phyloP scores from a whole-genome alignment of 2,888 invertebrate species.

The Petrolisthes cinctipes region DNA sequence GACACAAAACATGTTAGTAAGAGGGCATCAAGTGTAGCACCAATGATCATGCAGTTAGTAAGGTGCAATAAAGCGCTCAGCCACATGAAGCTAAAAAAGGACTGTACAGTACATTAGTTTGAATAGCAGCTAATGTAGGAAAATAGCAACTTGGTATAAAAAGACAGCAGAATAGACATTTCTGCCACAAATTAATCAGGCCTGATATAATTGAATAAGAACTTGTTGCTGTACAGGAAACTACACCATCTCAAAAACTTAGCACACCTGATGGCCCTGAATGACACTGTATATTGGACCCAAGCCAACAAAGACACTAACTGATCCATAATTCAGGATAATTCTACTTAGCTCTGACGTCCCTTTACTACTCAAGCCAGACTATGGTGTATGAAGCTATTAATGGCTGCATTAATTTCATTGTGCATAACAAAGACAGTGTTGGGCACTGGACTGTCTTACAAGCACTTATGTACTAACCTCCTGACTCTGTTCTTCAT shows the following conservation, averaged over 20 bases:
- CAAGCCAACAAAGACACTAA: slow-evolving; percentile 5
- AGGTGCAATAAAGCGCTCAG: slow-evolving; percentile 54
- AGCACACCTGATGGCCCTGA: not conserved
- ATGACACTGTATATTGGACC: slow-evolving; percentile 1
- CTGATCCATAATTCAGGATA: not conserved
- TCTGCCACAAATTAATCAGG: slow-evolving; percentile 26
- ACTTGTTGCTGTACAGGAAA: slow-evolving; percentile 19
- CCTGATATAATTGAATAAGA: slow-evolving; percentile 16
- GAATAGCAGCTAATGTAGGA: slow-evolving; percentile 41
- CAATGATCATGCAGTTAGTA: slow-evolving; percentile 43
- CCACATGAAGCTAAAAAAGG: slow-evolving; percentile 58
- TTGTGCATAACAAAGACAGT: not conserved
- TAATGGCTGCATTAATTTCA: slow-evolving; percentile 21
- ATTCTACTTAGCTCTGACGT: slow-evolving; percentile 5
- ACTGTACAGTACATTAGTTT: not conserved
- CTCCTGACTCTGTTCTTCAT: slow-evolving; percentile 54
- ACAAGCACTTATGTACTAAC: slow-evolving; percentile 28
- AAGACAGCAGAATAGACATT: slow-evolving; percentile 38
- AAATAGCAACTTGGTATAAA: slow-evolving; percentile 34
- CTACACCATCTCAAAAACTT: not conserved
- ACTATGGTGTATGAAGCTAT: not conserved
- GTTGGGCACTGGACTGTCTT: not conserved
- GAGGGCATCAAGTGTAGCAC: slow-evolving; percentile 39
- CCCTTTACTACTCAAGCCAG: not conserved
- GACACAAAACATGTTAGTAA: slow-evolving; percentile 39